Evolutionary conservation across 2,797 vertebrate genomes (phyloP).

Genomic region (Oreochromis mossambicus): DNA sequence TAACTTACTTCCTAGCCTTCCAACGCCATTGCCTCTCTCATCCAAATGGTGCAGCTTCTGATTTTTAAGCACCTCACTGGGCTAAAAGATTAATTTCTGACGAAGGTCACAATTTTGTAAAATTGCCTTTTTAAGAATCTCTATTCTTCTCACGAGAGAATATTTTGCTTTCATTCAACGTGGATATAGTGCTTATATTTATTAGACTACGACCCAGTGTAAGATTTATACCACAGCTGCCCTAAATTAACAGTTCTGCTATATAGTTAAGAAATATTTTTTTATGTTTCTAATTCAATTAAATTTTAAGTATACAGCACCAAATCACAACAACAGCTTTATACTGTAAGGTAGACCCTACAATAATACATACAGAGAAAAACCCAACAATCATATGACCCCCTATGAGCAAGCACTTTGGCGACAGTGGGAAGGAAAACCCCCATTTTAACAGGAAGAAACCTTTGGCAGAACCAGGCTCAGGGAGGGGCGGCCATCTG

Average conservation of each 20-base stretch:
- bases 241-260: not conserved
- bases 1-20: not conserved
- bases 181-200: not conserved
- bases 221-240: not conserved
- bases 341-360: not conserved
- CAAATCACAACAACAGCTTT: not conserved
- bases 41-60: fast-evolving
- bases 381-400: not conserved
- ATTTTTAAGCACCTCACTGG: not conserved
- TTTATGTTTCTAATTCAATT: not conserved
- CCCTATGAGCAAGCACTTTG: not conserved
- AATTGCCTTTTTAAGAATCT: not conserved
- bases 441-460: too few species aligned
- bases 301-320: not conserved
- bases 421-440: not conserved
- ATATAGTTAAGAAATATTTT: fast-evolving
- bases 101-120: not conserved
- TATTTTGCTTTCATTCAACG: fast-evolving
- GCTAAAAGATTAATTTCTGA: not conserved
- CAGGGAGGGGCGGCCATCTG: not conserved
- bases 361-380: not conserved
- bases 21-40: not conserved
- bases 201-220: not conserved
- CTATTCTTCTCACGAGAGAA: not conserved
- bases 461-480: too few species aligned